Conservation (phyloP, 1,140 invertebrate species). For the Lasioglossum albipes region DNA sequence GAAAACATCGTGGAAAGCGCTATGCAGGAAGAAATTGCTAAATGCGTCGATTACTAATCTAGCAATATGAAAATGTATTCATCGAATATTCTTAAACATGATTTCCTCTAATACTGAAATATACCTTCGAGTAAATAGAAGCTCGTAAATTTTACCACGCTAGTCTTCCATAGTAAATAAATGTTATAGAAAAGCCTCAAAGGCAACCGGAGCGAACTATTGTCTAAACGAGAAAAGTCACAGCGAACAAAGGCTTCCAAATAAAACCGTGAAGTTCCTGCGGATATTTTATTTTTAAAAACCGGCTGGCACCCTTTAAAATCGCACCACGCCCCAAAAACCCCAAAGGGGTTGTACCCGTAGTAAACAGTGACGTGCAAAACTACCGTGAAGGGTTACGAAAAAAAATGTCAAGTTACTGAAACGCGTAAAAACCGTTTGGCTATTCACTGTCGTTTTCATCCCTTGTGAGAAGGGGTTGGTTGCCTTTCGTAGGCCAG, state of each 20-base stretch:
- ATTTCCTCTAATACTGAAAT: no score
- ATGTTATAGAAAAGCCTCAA: background rate
- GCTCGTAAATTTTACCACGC: no score
- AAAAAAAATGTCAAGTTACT: slow-evolving; percentile 21
- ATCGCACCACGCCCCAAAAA: slow-evolving; percentile 35
- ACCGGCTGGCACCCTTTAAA: slow-evolving; percentile 23
- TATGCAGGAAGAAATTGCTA: no score
- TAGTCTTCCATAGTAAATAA: background rate
- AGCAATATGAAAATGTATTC: no score
- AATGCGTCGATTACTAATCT: no score
- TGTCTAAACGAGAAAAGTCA: background rate
- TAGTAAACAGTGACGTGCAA: slow-evolving; percentile 64
- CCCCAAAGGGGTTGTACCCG: slow-evolving; percentile 23
- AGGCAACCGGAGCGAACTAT: no score
- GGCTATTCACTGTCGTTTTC: background rate
- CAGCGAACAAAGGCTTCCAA: background rate
- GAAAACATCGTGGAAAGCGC: no score
- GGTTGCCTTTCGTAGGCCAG: background rate
- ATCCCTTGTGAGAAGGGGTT: background rate
- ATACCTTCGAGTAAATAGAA: no score
- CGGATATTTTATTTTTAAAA: slow-evolving; percentile 36
- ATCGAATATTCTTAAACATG: no score
- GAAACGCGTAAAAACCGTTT: slow-evolving; percentile 26
- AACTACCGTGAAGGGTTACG: slow-evolving; percentile 29
- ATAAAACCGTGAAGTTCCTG: slow-evolving; percentile 17